Percentiles rank a stretch among this genome's conserved stretches.
These are phyloP conservation scores for Cisticola juncidis DNA, from an alignment of 2,113 vertebrate genomes.

Conservation along the genomic window DNA sequence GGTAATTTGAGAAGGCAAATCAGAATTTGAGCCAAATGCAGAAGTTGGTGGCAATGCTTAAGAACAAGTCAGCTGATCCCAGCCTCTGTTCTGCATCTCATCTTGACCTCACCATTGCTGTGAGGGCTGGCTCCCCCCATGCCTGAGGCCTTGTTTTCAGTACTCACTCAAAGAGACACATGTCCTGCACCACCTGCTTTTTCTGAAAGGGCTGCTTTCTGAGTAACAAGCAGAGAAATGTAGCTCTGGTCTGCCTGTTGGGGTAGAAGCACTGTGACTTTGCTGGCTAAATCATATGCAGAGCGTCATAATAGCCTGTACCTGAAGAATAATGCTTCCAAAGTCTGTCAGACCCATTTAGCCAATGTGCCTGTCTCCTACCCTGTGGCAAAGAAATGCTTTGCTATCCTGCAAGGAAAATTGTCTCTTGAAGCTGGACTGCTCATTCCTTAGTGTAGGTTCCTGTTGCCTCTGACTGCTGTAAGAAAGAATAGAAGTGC, in stretches of 20 bases:
- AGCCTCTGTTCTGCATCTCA: neutral
- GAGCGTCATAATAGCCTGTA: neutral
- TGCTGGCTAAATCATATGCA: neutral
- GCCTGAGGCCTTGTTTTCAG: neutral
- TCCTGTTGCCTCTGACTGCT: constrained; percentile 76
- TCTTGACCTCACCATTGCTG: neutral
- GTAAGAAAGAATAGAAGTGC: constrained; percentile 82
- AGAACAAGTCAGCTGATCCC: neutral
- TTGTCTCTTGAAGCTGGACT: constrained; percentile 18
- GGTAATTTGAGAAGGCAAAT: constrained; percentile 5
- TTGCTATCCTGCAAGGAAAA: constrained; percentile 23
- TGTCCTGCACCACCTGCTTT: neutral
- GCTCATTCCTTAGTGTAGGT: constrained; percentile 56
- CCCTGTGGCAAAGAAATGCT: neutral
- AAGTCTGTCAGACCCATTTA: neutral
- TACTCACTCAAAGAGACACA: neutral
- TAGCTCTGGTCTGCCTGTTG: neutral
- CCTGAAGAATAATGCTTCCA: neutral
- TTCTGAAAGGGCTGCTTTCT: neutral
- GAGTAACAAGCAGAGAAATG: neutral
- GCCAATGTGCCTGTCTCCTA: neutral
- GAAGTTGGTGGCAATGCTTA: neutral
- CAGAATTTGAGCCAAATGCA: neutral
- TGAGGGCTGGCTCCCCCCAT: neutral
- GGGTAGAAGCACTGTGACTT: neutral